Conservation (phyloP, 2,888 invertebrate genomes). For the Ethmia dodecea region DNA sequence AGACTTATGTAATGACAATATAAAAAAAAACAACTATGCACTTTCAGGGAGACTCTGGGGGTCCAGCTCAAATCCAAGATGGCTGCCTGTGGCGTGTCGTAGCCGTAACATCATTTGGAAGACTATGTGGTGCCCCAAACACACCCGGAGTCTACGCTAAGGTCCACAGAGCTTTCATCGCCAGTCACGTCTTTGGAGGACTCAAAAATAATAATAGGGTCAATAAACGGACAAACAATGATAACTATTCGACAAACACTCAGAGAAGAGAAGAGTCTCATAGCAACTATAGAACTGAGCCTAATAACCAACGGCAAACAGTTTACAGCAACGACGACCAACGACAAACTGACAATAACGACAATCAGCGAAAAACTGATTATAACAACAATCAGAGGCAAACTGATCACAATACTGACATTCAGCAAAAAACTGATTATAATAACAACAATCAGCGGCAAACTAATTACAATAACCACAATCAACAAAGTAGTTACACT, state of each 20-base stretch:
- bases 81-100: conserved; percentile 61
- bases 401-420: no score
- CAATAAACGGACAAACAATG: background rate
- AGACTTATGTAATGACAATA: no score
- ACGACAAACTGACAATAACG: background rate
- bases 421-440: no score
- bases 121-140: conserved; percentile 54
- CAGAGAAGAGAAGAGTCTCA: background rate
- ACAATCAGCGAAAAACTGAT: background rate
- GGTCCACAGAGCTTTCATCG: conserved; percentile 19
- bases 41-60: conserved; percentile 64
- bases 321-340: background rate
- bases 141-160: conserved; percentile 60
- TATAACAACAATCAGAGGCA: no score
- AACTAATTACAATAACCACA: no score
- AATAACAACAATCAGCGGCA: no score
- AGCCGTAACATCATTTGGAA: conserved; percentile 57
- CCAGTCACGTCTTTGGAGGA: conserved; percentile 9
- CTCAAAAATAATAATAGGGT: background rate
- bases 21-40: no score
- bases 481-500: no score
- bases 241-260: background rate
- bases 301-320: background rate
- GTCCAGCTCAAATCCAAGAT: conserved; percentile 59
- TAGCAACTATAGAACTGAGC: background rate